These are phyloP conservation scores for Catalaphyllia jardinei DNA, from an alignment of 64 coral and sea anemone genomes.

Conservation along the genomic window DNA sequence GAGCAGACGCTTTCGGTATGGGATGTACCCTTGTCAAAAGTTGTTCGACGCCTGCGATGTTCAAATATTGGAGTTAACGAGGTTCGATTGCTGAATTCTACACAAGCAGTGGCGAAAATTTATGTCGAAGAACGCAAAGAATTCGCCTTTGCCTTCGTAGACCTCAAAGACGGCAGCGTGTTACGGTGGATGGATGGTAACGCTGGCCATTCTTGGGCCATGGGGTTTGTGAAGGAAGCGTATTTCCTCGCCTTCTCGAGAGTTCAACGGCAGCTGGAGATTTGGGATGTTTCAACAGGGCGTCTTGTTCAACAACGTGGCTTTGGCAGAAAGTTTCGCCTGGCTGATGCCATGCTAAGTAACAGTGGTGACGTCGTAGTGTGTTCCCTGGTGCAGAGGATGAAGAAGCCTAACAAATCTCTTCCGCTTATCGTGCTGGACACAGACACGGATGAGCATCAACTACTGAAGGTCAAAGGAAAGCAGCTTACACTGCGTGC, in stretches of 20 bases:
- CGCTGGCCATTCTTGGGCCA: constrained; percentile 23
- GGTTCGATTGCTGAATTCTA: constrained; percentile 30
- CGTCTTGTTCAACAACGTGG: neutral
- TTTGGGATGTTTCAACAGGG: constrained; percentile 27
- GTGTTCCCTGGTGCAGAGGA: constrained; percentile 5
- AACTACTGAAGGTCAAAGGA: constrained; percentile 29
- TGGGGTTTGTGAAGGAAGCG: constrained; percentile 2
- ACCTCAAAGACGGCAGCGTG: constrained; percentile 34
- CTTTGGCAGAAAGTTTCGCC: constrained; percentile 12
- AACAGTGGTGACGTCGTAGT: neutral
- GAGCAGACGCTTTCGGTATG: constrained; percentile 22
- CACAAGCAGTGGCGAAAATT: constrained; percentile 23
- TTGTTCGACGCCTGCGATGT: constrained; percentile 15
- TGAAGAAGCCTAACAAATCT: neutral
- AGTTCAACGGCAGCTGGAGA: constrained; percentile 9
- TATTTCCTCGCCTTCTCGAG: constrained; percentile 40
- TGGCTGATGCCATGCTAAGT: constrained; percentile 24
- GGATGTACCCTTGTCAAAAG: neutral
- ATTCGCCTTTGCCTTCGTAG: constrained; percentile 29
- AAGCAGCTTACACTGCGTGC: constrained; percentile 15
- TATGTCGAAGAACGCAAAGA: constrained; percentile 20
- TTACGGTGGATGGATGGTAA: constrained; percentile 23
- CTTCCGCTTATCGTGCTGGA: constrained; percentile 34
- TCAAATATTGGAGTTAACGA: constrained; percentile 20
- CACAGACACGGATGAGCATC: neutral